Conservation (phyloP, 2,797 vertebrate species). For the Hephaestus fuliginosus region DNA sequence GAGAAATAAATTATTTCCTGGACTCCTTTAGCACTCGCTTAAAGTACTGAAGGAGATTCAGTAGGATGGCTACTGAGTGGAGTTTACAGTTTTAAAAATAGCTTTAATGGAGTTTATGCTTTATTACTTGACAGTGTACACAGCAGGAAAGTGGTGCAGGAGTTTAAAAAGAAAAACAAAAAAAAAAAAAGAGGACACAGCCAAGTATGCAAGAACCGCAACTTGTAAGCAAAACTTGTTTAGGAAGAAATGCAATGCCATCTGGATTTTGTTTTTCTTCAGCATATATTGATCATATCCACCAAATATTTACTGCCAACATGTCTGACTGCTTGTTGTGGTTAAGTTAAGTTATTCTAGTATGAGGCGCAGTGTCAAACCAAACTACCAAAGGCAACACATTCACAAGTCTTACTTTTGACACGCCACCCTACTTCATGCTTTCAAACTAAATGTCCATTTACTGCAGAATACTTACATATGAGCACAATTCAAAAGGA, state of each 20-base stretch:
- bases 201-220: not conserved
- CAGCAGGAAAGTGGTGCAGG: not conserved
- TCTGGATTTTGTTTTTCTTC: not conserved
- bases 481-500: not conserved
- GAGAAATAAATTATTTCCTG: constrained; percentile 76
- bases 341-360: not conserved
- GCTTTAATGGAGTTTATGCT: constrained; percentile 52
- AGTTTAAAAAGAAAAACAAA: not conserved
- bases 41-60: constrained; percentile 45
- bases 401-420: not conserved
- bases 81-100: constrained; percentile 60
- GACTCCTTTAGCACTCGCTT: constrained; percentile 51
- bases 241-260: not conserved
- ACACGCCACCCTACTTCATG: not conserved
- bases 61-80: constrained; percentile 34
- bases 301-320: not conserved
- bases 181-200: not conserved
- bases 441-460: constrained; percentile 7
- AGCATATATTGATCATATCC: not conserved
- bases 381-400: not conserved
- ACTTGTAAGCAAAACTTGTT: constrained; percentile 12
- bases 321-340: not conserved
- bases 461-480: not conserved
- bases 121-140: constrained; percentile 12
- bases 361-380: not conserved